These are phyloP conservation scores for Porites lobata DNA, from an alignment of 92 coral and sea anemone species.

Conservation along the genomic window DNA sequence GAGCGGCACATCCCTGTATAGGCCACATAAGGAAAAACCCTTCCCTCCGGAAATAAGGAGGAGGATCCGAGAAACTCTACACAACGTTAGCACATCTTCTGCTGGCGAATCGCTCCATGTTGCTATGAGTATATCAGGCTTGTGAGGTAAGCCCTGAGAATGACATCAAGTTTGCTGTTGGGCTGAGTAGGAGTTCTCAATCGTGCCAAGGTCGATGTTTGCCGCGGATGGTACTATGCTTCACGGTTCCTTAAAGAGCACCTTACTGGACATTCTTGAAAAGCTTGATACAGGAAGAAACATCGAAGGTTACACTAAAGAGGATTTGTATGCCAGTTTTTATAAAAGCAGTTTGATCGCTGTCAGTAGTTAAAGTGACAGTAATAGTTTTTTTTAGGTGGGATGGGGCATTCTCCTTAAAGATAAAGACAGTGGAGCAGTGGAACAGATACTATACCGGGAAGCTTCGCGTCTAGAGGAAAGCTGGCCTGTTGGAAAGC, in stretches of 20 bases:
- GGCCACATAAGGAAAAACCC: too few relatives aligned
- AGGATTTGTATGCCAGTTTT: background rate
- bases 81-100: too few relatives aligned
- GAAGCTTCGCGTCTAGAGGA: background rate
- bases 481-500: background rate
- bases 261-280: slow-evolving; percentile 31
- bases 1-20: too few relatives aligned
- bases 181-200: slow-evolving; percentile 23
- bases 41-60: too few relatives aligned
- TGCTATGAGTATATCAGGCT: background rate
- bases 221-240: slow-evolving; percentile 30
- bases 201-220: background rate
- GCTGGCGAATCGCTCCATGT: too few relatives aligned
- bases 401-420: slow-evolving; percentile 19
- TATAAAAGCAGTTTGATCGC: too few relatives aligned
- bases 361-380: background rate
- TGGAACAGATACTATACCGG: background rate
- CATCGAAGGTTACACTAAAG: background rate
- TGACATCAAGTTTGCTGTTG: slow-evolving; percentile 42
- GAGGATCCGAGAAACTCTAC: too few relatives aligned
- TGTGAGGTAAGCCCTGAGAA: slow-evolving; percentile 6
- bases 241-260: slow-evolving; percentile 18
- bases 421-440: background rate
- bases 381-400: slow-evolving; percentile 15
- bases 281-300: background rate